A percentile compares a stretch with the other conserved stretches of the same genome.
These are phyloP conservation scores for Pseudopodoces humilis DNA, from an alignment of 2,113 vertebrate species.

Conservation along the genomic window DNA sequence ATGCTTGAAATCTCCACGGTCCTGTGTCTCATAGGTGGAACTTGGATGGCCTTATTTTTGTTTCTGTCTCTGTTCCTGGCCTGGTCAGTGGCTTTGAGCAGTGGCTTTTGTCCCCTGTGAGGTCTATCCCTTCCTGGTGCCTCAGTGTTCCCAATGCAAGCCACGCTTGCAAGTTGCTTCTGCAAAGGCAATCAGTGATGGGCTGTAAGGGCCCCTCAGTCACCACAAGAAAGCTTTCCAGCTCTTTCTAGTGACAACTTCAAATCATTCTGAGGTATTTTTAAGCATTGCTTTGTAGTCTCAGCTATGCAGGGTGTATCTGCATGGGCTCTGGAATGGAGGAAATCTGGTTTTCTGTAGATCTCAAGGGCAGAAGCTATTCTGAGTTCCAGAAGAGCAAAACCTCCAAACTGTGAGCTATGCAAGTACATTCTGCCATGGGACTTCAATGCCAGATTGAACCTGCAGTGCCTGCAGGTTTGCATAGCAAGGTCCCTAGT, in stretches of 20 bases:
- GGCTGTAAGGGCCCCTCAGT: not conserved
- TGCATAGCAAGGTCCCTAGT: fast-evolving
- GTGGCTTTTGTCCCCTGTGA: not conserved
- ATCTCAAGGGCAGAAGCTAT: not conserved
- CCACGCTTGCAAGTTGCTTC: not conserved
- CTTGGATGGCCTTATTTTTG: not conserved
- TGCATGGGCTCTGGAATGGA: not conserved
- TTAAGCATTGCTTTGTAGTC: not conserved
- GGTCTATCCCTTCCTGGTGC: not conserved
- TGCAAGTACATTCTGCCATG: not conserved
- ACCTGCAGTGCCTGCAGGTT: not conserved
- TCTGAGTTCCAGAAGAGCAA: not conserved
- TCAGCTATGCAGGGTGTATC: not conserved
- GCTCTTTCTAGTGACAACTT: not conserved
- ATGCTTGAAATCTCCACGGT: fast-evolving
- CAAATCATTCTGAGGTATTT: not conserved
- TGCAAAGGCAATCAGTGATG: not conserved
- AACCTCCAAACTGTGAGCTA: not conserved
- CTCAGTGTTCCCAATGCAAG: not conserved
- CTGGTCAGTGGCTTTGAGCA: not conserved
- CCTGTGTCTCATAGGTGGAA: not conserved
- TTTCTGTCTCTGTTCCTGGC: not conserved
- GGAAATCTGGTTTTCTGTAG: constrained; percentile 3
- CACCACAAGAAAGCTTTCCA: not conserved
- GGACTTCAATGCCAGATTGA: not conserved